These are phyloP conservation scores for Cebus imitator DNA, from an alignment of 2,113 vertebrate species.

Conservation along the genomic window DNA sequence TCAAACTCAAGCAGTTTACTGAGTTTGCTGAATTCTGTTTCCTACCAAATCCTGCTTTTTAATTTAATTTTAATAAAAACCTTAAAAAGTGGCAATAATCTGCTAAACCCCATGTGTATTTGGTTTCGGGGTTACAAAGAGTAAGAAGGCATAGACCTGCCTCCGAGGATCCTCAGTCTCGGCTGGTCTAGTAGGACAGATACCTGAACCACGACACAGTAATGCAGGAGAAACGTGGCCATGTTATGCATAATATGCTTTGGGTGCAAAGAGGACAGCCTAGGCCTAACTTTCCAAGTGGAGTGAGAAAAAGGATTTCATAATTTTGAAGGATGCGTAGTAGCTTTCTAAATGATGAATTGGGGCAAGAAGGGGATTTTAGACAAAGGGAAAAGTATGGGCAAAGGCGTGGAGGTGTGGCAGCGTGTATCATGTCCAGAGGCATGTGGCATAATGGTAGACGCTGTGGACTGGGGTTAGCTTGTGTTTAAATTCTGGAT, in stretches of 20 bases:
- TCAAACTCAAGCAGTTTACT: neutral
- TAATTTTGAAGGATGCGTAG: neutral
- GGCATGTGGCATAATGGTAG: neutral
- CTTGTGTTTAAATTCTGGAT: neutral
- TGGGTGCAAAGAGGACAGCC: neutral
- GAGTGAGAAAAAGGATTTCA: neutral
- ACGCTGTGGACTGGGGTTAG: too few relatives aligned
- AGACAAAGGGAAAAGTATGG: neutral
- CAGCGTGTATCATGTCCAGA: neutral
- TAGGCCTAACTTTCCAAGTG: neutral
- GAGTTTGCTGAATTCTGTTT: neutral
- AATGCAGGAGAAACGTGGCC: fast-evolving
- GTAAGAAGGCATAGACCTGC: neutral
- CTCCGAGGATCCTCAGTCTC: neutral
- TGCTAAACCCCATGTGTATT: neutral
- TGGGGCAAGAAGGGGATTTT: neutral
- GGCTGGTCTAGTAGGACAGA: neutral
- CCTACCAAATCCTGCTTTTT: neutral
- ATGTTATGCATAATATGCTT: fast-evolving
- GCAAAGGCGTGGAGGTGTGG: neutral
- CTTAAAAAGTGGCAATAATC: neutral
- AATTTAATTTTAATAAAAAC: neutral
- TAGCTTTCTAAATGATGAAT: neutral
- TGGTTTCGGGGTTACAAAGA: neutral
- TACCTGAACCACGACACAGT: fast-evolving